Conservation (phyloP, 2,888 invertebrate species). For the Dicyrtoma fusca region DNA sequence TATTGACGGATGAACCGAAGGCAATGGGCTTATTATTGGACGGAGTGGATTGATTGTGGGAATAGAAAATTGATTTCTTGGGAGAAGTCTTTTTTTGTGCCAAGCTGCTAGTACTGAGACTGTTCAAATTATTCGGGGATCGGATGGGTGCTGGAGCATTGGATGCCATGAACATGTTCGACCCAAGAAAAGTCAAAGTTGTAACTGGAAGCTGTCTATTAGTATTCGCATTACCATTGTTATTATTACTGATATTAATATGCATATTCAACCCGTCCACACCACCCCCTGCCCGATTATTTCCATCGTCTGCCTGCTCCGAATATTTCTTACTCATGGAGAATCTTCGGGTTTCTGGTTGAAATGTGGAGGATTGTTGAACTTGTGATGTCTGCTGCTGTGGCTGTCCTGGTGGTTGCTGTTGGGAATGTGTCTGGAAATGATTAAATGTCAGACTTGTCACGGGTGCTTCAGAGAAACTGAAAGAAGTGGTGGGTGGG, state of each 20-base stretch:
- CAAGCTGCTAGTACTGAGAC: not conserved
- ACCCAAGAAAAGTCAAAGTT: constrained; percentile 51
- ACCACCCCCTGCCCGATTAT: not conserved
- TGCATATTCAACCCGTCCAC: constrained; percentile 24
- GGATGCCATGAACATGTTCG: constrained; percentile 35
- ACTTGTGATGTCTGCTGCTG: not conserved
- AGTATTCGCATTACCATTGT: not conserved
- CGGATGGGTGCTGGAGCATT: constrained; percentile 30
- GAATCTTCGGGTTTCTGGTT: constrained; percentile 42
- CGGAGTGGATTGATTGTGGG: constrained; percentile 17
- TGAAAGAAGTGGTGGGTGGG: constrained; percentile 1
- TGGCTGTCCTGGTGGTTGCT: not conserved
- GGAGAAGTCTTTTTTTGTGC: constrained; percentile 30
- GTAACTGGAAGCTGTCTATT: constrained; percentile 51
- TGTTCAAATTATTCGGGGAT: constrained; percentile 31
- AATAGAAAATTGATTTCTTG: constrained; percentile 34
- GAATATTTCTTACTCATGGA: constrained; percentile 44
- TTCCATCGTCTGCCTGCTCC: constrained; percentile 24
- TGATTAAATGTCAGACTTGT: not conserved
- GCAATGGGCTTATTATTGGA: constrained; percentile 23
- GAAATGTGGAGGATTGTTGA: constrained; percentile 11
- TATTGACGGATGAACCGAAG: constrained; percentile 36
- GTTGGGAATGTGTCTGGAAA: not conserved
- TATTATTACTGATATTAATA: constrained; percentile 15
- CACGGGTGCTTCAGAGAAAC: not conserved